Percentiles rank a stretch among this genome's conserved stretches.
phyloP scores from a whole-genome alignment of 2,888 invertebrate species.

The Tachina fera region DNA sequence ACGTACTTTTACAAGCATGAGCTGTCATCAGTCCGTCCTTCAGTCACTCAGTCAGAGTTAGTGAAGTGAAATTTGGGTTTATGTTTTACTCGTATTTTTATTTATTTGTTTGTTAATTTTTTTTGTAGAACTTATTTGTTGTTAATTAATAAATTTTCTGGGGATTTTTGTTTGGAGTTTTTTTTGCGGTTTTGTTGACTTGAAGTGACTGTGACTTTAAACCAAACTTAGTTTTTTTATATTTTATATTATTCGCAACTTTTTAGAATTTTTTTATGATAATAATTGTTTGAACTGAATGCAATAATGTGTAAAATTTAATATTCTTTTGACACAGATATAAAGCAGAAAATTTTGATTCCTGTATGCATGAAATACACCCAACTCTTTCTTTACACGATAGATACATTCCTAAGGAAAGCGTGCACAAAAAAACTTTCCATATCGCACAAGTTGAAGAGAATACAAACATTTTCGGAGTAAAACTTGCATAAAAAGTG shows the following conservation, averaged over 20 bases:
- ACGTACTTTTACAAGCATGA: constrained; percentile 35
- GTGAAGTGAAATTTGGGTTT: constrained; percentile 27
- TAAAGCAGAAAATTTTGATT: too few relatives aligned
- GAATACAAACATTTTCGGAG: too few relatives aligned
- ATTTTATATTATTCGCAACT: neutral
- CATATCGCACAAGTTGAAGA: too few relatives aligned
- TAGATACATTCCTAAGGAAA: too few relatives aligned
- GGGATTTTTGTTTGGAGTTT: constrained; percentile 29
- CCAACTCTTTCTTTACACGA: too few relatives aligned
- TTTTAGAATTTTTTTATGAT: neutral
- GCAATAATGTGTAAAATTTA: too few relatives aligned
- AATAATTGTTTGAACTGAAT: neutral
- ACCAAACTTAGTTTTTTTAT: neutral
- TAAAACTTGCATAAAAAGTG: too few relatives aligned
- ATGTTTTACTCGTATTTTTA: neutral
- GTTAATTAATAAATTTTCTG: constrained; percentile 44
- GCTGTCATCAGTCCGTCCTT: constrained; percentile 43
- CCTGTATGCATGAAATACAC: too few relatives aligned
- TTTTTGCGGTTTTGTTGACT: neutral
- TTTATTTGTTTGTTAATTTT: constrained; percentile 38
- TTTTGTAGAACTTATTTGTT: constrained; percentile 45
- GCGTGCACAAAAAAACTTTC: too few relatives aligned
- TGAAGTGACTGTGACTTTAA: constrained; percentile 30
- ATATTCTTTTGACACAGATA: too few relatives aligned
- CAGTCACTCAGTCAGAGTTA: neutral